Percentiles rank a stretch among this genome's conserved stretches.
phyloP scores from a whole-genome alignment of 2,113 vertebrate genomes.

The Otis tarda region DNA sequence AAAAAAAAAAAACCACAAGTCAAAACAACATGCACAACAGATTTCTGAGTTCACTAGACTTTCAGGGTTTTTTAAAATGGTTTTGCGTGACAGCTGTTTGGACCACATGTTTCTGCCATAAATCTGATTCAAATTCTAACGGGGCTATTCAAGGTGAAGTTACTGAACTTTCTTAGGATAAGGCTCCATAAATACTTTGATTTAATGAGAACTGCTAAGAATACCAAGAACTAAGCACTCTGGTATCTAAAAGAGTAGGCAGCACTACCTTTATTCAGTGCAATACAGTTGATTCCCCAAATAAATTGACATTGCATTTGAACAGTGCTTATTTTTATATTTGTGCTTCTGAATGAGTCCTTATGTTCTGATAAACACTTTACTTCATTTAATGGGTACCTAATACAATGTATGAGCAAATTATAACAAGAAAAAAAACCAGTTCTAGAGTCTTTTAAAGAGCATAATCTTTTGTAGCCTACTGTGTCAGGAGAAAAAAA shows the following conservation, averaged over 20 bases:
- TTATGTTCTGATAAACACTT: not conserved
- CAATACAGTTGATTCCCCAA: not conserved
- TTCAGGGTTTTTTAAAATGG: not conserved
- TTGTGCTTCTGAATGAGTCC: not conserved
- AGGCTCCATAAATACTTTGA: not conserved
- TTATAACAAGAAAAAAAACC: not conserved
- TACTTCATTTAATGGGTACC: not conserved
- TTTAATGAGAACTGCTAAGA: not conserved
- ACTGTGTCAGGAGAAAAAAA: not conserved
- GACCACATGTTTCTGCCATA: constrained; percentile 11
- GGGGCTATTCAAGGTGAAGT: constrained; percentile 34
- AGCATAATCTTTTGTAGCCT: not conserved
- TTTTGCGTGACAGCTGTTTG: constrained; percentile 5
- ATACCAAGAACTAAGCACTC: not conserved
- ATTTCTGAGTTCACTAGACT: constrained; percentile 10
- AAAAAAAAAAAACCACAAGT: not conserved
- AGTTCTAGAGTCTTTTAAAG: not conserved
- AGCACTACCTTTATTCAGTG: not conserved
- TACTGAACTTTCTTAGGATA: not conserved
- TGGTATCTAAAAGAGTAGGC: not conserved
- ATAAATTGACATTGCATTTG: not conserved
- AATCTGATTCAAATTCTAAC: constrained; percentile 35
- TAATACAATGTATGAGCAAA: not conserved
- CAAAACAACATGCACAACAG: not conserved
- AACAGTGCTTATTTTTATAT: not conserved